Evolutionary conservation across 2,113 vertebrate species (phyloP), one percentile per base, ranked within the genome.

Genomic region (Campylomormyrus tamandua): DNA sequence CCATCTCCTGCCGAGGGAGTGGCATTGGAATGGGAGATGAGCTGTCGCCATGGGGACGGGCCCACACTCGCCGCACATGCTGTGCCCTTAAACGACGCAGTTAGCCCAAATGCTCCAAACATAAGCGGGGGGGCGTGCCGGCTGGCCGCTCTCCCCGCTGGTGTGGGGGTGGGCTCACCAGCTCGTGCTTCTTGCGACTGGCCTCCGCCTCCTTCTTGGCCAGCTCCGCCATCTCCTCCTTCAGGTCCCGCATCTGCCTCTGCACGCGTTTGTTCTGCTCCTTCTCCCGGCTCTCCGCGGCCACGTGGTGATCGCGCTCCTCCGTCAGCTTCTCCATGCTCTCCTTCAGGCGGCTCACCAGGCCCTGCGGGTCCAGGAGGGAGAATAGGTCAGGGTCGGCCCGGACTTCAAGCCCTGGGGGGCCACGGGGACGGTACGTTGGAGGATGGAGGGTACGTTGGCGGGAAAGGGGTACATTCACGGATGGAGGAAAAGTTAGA

Each of bases 191-290:
- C 95, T 99, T 99, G 92, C 98, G 98, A 93, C 97, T 99, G 2
- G 98, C 98, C 93, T 99, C 98, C 0, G 95, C 94, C 93, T 99
- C 98, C 93, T 98, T 99, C 93, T 98, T 98, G 93, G 97, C 96
- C 85, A 99, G 94, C 93, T 99, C 98, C 0, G 94, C 95, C 97
- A 96, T 97, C 95, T 99, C 98, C 93, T 99, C 98, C 92, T 99
- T 99, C 91, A 97, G 95, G 89, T 99, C 98, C 0, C 97, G 96
- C 52, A 97, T 96, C 95, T 99, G 98, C 50, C 98, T 94, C 94
- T 98, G 98, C 89, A 97, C 95, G 50, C 98, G 94, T 92, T 99
- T 99, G 94, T 99, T 99, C 94, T 99, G 98, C 58, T 99, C 98
- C 90, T 98, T 99, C 95, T 99, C 98, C 19, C 98, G 93, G 96